Evolutionary conservation across 2,888 invertebrate species (phyloP).

Genomic region (Melanostoma scalare): DNA sequence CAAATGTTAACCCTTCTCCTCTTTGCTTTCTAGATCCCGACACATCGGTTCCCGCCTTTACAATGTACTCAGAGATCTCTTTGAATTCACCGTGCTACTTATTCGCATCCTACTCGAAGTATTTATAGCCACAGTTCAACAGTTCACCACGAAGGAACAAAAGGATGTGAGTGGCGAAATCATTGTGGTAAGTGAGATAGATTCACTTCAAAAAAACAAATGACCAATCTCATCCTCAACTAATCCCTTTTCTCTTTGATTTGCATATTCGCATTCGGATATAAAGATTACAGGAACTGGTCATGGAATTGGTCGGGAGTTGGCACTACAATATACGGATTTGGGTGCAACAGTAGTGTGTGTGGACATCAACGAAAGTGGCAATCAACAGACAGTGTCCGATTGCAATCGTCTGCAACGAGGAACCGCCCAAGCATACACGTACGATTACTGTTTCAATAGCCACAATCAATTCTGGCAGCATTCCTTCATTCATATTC

Average conservation of each 20-base stretch:
- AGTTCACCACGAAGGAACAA: conserved; percentile 81
- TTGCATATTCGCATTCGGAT: conserved; percentile 62
- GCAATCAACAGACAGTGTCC: conserved; percentile 86
- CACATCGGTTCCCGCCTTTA: conserved; percentile 78
- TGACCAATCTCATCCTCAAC: conserved; percentile 22
- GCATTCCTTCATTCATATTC: conserved; percentile 67
- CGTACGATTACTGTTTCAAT: conserved; percentile 78
- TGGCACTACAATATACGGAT: conserved; percentile 88
- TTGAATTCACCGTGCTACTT: conserved; percentile 78
- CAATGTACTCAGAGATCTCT: conserved; percentile 76
- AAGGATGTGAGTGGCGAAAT: conserved; percentile 90
- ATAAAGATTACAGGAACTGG: conserved; percentile 91
- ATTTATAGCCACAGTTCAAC: conserved; percentile 72
- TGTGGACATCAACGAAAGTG: conserved; percentile 88
- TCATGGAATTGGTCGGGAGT: conserved; percentile 91
- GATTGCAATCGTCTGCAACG: conserved; percentile 82
- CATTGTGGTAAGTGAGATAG: conserved; percentile 86
- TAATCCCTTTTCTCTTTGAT: conserved; percentile 43
- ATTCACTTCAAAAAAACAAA: conserved; percentile 45
- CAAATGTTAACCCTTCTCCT: too few species aligned
- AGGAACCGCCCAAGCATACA: conserved; percentile 81
- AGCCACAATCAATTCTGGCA: conserved; percentile 64
- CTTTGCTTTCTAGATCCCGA: conserved; percentile 75
- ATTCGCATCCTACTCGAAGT: conserved; percentile 76
- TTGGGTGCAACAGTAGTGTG: conserved; percentile 89